A percentile compares a stretch with the other conserved stretches of the same genome.
These are phyloP conservation scores for Phytoseiulus persimilis DNA, from an alignment of 2,888 invertebrate species.

Conservation along the genomic window DNA sequence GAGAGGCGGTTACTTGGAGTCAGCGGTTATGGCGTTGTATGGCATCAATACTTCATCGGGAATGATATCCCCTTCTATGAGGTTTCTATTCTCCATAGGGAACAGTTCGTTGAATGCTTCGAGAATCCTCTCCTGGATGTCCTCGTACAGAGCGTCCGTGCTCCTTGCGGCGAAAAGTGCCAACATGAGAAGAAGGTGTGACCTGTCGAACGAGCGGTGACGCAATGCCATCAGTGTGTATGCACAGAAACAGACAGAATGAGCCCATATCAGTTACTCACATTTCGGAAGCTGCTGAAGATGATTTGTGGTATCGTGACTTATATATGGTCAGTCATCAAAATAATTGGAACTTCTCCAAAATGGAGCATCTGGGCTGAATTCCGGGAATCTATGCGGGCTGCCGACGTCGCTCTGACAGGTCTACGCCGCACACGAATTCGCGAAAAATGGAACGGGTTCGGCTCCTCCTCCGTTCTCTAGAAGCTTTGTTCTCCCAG, in stretches of 20 bases:
- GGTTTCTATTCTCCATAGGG: conserved; percentile 12
- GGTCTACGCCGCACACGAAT: too few relatives aligned
- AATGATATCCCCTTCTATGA: conserved; percentile 18
- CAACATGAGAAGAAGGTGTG: not conserved
- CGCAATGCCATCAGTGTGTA: too few relatives aligned
- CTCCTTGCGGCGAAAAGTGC: not conserved
- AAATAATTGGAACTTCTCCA: not conserved
- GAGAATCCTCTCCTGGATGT: not conserved
- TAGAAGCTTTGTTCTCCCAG: too few relatives aligned
- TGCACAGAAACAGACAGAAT: too few relatives aligned
- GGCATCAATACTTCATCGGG: not conserved
- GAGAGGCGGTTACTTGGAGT: not conserved
- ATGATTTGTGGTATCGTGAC: too few relatives aligned
- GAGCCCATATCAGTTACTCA: not conserved
- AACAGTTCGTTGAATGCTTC: not conserved
- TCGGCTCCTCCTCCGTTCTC: too few relatives aligned
- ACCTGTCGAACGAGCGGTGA: not conserved
- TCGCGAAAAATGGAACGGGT: too few relatives aligned
- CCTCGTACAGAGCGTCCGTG: not conserved
- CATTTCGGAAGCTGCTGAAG: not conserved
- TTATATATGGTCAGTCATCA: not conserved
- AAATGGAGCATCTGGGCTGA: not conserved
- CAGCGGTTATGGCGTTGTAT: not conserved
- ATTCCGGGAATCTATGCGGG: not conserved
- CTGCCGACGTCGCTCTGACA: not conserved